Evolutionary conservation across 2,888 invertebrate genomes (phyloP).

Genomic region (Leucophenga maculata): DNA sequence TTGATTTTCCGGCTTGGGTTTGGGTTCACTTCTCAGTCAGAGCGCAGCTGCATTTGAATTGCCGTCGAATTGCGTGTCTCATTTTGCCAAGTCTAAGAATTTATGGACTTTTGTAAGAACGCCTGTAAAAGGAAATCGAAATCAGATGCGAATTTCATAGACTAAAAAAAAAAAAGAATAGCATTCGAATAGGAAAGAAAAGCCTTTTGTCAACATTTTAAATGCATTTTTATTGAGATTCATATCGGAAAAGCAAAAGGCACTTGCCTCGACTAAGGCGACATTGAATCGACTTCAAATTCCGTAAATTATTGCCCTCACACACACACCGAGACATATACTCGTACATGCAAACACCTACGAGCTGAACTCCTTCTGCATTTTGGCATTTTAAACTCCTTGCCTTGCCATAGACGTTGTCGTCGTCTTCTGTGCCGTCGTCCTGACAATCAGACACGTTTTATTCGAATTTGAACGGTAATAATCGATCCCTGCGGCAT

Average conservation of each 20-base stretch:
- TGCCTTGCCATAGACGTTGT: no score
- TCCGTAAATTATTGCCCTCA: slow-evolving; percentile 66
- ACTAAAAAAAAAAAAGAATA: slow-evolving; percentile 30
- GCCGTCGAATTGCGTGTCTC: slow-evolving; percentile 32
- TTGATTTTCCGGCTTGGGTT: slow-evolving; percentile 1
- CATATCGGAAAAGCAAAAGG: slow-evolving; percentile 53
- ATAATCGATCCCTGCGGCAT: slow-evolving; percentile 73
- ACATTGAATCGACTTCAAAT: slow-evolving; percentile 68
- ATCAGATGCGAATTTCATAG: slow-evolving; percentile 44
- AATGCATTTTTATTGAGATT: slow-evolving; percentile 71
- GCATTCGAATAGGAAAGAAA: slow-evolving; percentile 36
- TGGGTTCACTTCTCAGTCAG: slow-evolving; percentile 1
- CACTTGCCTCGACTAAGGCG: slow-evolving; percentile 38
- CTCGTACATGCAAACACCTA: slow-evolving; percentile 33
- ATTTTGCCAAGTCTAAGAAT: slow-evolving; percentile 21
- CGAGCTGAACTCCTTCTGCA: slow-evolving; percentile 21
- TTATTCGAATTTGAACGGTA: slow-evolving; percentile 73
- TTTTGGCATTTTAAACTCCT: slow-evolving; percentile 29
- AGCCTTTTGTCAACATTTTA: slow-evolving; percentile 69
- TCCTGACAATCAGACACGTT: slow-evolving; percentile 67
- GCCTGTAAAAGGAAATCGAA: slow-evolving; percentile 27
- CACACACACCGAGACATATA: slow-evolving; percentile 29
- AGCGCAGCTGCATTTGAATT: slow-evolving; percentile 32
- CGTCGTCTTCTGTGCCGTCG: slow-evolving; percentile 33
- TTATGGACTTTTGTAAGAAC: slow-evolving; percentile 28